Percentiles rank a stretch among this genome's conserved stretches.
These are phyloP conservation scores for Pandion haliaetus DNA, from an alignment of 2,113 vertebrate genomes.

Conservation along the genomic window DNA sequence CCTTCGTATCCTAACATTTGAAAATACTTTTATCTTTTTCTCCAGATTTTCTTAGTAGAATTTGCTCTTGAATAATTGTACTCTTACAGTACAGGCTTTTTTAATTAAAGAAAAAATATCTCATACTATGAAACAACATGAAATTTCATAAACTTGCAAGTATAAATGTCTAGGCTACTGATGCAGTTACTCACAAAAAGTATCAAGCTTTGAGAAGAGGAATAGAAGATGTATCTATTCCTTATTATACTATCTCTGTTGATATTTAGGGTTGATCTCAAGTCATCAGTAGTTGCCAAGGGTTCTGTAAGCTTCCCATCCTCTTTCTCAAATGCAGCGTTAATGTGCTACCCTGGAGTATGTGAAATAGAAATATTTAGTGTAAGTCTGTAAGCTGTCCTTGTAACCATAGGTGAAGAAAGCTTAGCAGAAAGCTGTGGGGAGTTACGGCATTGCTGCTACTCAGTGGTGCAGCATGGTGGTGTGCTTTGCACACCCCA, in stretches of 20 bases:
- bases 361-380: neutral
- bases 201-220: neutral
- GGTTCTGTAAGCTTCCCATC: neutral
- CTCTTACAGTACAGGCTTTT: neutral
- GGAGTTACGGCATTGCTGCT: neutral
- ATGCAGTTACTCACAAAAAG: neutral
- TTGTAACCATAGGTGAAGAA: neutral
- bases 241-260: neutral
- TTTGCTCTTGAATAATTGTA: neutral
- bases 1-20: neutral
- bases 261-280: neutral
- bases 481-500: neutral
- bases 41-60: neutral
- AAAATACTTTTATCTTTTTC: neutral
- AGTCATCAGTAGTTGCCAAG: neutral
- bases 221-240: neutral
- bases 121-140: neutral
- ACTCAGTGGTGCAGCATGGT: neutral
- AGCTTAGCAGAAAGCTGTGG: neutral
- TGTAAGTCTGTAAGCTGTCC: neutral
- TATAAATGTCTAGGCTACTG: neutral
- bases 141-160: neutral
- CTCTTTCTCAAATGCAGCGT: neutral
- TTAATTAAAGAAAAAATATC: neutral
- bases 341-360: neutral